Conservation (phyloP, 2,113 vertebrate genomes). For the Peromyscus californicus region DNA sequence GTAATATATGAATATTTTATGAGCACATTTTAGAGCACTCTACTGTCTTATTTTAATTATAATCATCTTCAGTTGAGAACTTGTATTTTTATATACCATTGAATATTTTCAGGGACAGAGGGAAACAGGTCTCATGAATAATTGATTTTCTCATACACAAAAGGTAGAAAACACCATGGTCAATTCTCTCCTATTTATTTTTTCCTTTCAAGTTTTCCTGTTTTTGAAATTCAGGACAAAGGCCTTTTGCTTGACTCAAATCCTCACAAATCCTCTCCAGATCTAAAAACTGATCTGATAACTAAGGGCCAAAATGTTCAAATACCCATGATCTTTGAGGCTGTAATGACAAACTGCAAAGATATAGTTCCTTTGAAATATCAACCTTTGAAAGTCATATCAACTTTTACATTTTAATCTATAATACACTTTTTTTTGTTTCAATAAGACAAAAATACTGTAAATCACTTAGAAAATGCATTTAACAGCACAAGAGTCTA, state of each 20-base stretch:
- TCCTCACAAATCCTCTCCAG: neutral
- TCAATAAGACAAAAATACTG: constrained; percentile 7
- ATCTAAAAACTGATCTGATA: neutral
- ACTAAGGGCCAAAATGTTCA: neutral
- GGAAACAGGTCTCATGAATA: neutral
- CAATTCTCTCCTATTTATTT: neutral
- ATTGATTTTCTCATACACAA: neutral
- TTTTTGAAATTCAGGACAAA: constrained; percentile 33
- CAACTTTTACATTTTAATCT: neutral
- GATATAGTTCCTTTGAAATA: neutral
- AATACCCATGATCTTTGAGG: neutral
- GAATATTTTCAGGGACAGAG: neutral
- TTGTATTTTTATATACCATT: neutral
- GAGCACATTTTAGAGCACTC: constrained; percentile 38
- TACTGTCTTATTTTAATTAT: constrained; percentile 42
- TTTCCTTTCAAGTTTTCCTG: neutral
- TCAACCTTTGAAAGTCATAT: neutral
- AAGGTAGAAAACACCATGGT: neutral
- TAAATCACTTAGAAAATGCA: constrained; percentile 17
- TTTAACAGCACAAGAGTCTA: neutral
- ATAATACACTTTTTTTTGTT: neutral
- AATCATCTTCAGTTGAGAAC: constrained; percentile 33
- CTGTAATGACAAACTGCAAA: neutral
- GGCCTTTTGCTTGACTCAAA: neutral
- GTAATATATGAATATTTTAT: constrained; percentile 53